phyloP scores from a whole-genome alignment of 1,140 invertebrate genomes.

The Metaphire vulgaris region DNA sequence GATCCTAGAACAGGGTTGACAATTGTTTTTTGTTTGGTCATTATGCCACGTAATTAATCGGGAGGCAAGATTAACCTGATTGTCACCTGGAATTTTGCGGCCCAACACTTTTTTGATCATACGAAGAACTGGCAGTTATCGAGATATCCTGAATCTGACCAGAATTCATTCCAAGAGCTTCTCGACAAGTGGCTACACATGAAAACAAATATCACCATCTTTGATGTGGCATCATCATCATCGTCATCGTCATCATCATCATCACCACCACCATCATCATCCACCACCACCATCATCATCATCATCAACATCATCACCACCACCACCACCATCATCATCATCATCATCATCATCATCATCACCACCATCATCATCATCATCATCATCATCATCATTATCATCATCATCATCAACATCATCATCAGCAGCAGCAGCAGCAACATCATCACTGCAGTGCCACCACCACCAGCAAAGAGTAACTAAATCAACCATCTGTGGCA shows the following conservation, averaged over 20 bases:
- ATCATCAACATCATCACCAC: slow-evolving; percentile 11
- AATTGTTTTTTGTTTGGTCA: too few relatives aligned
- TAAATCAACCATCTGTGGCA: too few relatives aligned
- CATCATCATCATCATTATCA: slow-evolving; percentile 8
- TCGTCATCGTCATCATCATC: slow-evolving; percentile 6
- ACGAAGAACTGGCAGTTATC: slow-evolving; percentile 51
- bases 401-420: slow-evolving; percentile 13
- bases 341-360: slow-evolving; percentile 18
- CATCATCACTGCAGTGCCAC: neutral
- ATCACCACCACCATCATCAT: slow-evolving; percentile 11
- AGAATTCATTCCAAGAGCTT: slow-evolving; percentile 49
- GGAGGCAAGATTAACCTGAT: too few relatives aligned
- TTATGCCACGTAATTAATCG: too few relatives aligned
- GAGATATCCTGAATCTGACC: slow-evolving; percentile 45
- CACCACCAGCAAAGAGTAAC: too few relatives aligned
- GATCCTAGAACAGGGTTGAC: too few relatives aligned
- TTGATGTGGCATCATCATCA: neutral
- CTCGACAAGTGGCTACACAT: slow-evolving; percentile 45
- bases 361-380: slow-evolving; percentile 15
- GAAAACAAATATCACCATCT: slow-evolving; percentile 3
- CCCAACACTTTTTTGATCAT: slow-evolving; percentile 51
- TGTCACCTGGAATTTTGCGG: slow-evolving; percentile 52
- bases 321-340: slow-evolving; percentile 11
- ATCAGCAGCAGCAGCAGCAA: neutral
- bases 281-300: neutral